Evolutionary conservation across 1,140 invertebrate species (phyloP), one percentile per base, ranked within the genome.

Genomic region (Cotesia chilonis): DNA sequence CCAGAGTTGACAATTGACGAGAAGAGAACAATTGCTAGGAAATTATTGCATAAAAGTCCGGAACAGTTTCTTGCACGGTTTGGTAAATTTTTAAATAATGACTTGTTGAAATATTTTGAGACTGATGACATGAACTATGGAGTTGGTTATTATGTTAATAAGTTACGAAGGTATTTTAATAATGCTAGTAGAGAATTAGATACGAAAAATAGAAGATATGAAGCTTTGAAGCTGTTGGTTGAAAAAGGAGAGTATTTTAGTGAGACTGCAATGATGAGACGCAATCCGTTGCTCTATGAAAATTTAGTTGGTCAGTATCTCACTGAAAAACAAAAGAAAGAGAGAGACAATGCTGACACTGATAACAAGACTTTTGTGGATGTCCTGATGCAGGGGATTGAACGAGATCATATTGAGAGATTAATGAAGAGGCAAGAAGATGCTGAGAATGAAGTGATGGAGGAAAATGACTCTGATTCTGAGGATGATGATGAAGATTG

Each of bases 191-290:
- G 86, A 68, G 85, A 87, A 73, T 89, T 91, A n/a, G 88, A 89
- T 77, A 85, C 92, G 0, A 94, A 92, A 83, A 96, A 97, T 84
- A 87, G 94, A 75, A 88, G 96, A 60, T 98, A 91, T 83, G 90
- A 92, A 81, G 96, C 95, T 7, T 86, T 98, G 79, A 91, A 94
- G 76, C 88, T 91, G 77, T 82, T 98, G 54, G 86, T 94, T 54
- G 89, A 92, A 71, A 89, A 92, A 52, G 91, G 93, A 47, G 88
- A 90, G 35, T 98, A 98, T 85, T 98, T 98, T 78, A 94, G 92
- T 83, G 95, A 97, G 82, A 90, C 90, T 71, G 94, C 96, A 89
- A 98, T 98, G 96, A 95, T 95, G 90, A 92, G 92, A 76, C 85
- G 96, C 75, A 95, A 96, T 85, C 96, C 96, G 0, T 88, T 95